Evolutionary conservation across 2,888 invertebrate genomes (phyloP).

Genomic region (Papilio gigon): DNA sequence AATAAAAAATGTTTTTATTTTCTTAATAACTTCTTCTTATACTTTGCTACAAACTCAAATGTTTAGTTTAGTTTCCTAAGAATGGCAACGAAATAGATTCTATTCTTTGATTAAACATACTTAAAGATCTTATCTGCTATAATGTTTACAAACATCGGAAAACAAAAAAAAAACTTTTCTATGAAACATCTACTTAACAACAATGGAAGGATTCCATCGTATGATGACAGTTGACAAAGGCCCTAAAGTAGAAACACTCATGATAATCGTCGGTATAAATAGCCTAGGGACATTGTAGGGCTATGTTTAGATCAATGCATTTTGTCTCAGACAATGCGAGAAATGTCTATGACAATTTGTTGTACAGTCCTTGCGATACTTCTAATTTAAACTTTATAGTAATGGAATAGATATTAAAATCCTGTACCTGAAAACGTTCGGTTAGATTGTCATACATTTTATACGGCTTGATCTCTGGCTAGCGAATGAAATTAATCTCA

Average conservation of each 20-base stretch:
- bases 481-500: conserved; percentile 75
- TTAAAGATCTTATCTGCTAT: conserved; percentile 58
- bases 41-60: not conserved
- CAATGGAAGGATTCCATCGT: conserved; percentile 41
- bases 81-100: not conserved
- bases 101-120: not conserved
- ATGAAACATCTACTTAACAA: conserved; percentile 28
- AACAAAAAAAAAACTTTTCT: conserved; percentile 46
- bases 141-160: conserved; percentile 59
- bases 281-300: conserved; percentile 61
- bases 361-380: not conserved
- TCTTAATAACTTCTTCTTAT: too few relatives aligned
- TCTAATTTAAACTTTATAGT: conserved; percentile 5
- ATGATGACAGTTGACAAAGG: conserved; percentile 51
- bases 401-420: conserved; percentile 5
- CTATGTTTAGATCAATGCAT: conserved; percentile 63
- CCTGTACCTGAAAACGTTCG: not conserved
- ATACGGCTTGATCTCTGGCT: conserved; percentile 28
- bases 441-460: conserved; percentile 27
- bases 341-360: conserved; percentile 28
- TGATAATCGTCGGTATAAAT: conserved; percentile 59
- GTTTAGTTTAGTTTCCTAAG: not conserved
- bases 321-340: conserved; percentile 46
- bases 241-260: conserved; percentile 52
- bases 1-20: too few relatives aligned